Base-by-base conservation (phyloP, 2,888 invertebrate species). In the Leptarthrus brevirostris region DNA sequence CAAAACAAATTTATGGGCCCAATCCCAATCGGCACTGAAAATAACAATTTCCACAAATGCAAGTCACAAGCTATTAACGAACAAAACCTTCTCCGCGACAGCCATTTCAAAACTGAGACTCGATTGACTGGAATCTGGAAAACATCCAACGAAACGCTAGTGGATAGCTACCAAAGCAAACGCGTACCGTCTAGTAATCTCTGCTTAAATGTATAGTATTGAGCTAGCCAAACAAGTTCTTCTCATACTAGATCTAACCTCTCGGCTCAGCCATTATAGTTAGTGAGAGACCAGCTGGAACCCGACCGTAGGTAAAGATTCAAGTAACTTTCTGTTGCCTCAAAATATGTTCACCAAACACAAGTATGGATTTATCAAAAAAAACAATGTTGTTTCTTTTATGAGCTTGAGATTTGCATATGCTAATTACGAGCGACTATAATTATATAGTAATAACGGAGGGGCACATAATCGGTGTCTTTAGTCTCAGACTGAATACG, bases 51-150 rank as follows among this genome's bases (percentile, higher is more conserved):
- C 12, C 12, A 58, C 16, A 16, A 16, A 40, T 12, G 2, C 1
- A 22, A 36, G 12, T 22, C 26, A 56, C 30, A 14, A 30, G 36
- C 40, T 16, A 20, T 12, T 36, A 20, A 34, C 36, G 36, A 58
- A 12, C 61, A 44, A 64, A 24, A 26, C 64, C 64, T 14, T 22
- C 64, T 47, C 64, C 64, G 24, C 47, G 44, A 14, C 24, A 26
- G 64, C 14, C 64, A 44, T 64, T 22, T 14, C 12, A 47, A 64
- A 64, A 56, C 56, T 56, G 56, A 56, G 16, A 24, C 64, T 47
- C n/a, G 14, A 49, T 20, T 14, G 24, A 44, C 24, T 64, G 64
- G 47, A 64, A 64, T 64, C 64, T 64, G 40, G 16, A 64, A 64
- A 64, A 64, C 64, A 24, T 64, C 64, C 64, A 64, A 24, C 20